Percentiles rank a stretch among this genome's conserved stretches.
phyloP scores from a whole-genome alignment of 2,888 invertebrate species.

The Lingula anatina region DNA sequence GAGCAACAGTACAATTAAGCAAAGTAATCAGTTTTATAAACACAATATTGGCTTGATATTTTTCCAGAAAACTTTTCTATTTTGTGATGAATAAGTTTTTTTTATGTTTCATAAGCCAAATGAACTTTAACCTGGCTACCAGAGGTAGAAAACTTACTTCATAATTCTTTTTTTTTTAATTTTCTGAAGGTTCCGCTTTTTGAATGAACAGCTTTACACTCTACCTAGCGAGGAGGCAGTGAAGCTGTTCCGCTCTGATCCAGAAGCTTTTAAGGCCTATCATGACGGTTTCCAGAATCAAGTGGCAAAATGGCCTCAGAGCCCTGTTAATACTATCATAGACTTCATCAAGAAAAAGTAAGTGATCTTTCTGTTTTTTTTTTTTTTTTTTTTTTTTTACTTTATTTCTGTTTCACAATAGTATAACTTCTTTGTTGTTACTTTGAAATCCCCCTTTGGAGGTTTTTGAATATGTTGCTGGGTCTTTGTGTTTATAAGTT shows the following conservation, averaged over 20 bases:
- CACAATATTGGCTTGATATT: no score
- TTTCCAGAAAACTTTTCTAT: background rate
- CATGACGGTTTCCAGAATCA: conserved; percentile 88
- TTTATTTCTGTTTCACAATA: no score
- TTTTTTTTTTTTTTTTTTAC: no score
- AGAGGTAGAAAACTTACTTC: no score
- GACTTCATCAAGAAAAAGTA: conserved; percentile 70
- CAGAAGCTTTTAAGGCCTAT: conserved; percentile 74
- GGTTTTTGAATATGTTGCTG: no score
- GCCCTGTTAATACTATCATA: conserved; percentile 82
- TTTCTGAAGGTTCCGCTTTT: conserved; percentile 61
- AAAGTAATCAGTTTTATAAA: no score
- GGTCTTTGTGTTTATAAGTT: no score
- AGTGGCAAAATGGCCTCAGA: conserved; percentile 84
- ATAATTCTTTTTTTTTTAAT: conserved; percentile 3
- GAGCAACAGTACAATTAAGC: no score
- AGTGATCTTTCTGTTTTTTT: conserved; percentile 41
- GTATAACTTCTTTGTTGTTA: no score
- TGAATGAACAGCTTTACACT: conserved; percentile 90
- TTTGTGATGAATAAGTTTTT: background rate
- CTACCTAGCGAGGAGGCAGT: conserved; percentile 68
- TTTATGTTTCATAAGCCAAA: background rate
- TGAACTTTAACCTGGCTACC: no score
- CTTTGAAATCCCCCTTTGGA: no score
- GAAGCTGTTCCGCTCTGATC: conserved; percentile 70